A percentile compares a stretch with the other conserved stretches of the same genome.
Conservation (phyloP, 2,888 invertebrate species). For the Neocrepidodera transversa region DNA sequence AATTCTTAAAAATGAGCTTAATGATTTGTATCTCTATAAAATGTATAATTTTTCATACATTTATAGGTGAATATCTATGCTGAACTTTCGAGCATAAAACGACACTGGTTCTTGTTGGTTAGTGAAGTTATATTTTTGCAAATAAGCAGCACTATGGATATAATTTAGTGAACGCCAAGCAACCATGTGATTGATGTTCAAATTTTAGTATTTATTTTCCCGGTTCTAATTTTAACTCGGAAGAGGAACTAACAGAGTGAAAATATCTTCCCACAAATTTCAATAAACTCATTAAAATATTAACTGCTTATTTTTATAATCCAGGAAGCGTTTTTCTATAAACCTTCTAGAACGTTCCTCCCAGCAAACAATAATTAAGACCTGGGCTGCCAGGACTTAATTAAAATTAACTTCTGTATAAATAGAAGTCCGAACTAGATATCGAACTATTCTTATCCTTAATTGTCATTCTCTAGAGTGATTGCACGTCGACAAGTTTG, state of each 20-base stretch:
- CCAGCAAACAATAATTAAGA: constrained; percentile 21
- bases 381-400: constrained; percentile 16
- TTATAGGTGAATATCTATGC: too few relatives aligned
- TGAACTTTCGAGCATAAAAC: too few relatives aligned
- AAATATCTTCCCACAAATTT: background rate
- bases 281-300: constrained; percentile 5
- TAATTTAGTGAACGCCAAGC: too few relatives aligned
- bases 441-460: constrained; percentile 39
- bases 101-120: too few relatives aligned
- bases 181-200: too few relatives aligned
- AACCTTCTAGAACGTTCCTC: constrained; percentile 15
- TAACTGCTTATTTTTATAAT: background rate
- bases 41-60: too few relatives aligned
- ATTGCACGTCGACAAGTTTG: constrained; percentile 28
- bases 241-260: background rate
- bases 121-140: too few relatives aligned
- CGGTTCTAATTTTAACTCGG: background rate
- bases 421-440: constrained; percentile 29
- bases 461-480: constrained; percentile 38
- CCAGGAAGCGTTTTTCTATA: background rate
- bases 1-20: too few relatives aligned
- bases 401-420: constrained; percentile 23
- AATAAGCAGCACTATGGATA: too few relatives aligned
- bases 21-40: too few relatives aligned
- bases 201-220: too few relatives aligned